Base-by-base conservation (phyloP, 1,140 invertebrate genomes). In the Drosophila punjabiensis region DNA sequence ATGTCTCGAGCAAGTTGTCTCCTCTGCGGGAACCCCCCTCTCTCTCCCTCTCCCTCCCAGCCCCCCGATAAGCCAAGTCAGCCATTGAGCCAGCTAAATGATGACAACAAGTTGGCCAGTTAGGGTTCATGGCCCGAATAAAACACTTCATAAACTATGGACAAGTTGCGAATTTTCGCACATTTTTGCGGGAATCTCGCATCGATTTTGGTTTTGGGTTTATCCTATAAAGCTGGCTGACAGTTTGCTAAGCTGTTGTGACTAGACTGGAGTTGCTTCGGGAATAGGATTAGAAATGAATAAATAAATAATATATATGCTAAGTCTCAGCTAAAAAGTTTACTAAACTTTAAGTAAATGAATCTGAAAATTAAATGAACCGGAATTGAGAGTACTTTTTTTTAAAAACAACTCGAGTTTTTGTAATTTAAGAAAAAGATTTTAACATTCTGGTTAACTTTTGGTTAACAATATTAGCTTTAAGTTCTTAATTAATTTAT, bases 91-190 rank as follows among this genome's bases (percentile, higher is more conserved):
- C 39, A 16, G 32, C 65, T n/a, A 56, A 71, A 71, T 33, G 69
- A 33, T 56, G 65, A 47, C 69, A 71, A 71, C 69, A 74, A 74
- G 70, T 74, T 73, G 30, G 67, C 53, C 70, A 73, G 45, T 73
- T 52, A 71, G 50, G 70, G 43, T 28, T 47, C 65, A 32, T 45
- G 48, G 33, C 48, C 37, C 64, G 64, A 28, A 53, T 69, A 55
- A 69, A 55, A 68, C 64, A 71, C 70, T 73, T 52, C 52, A 74
- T 74, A 74, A 74, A 43, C 68, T 73, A 60, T 35, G 43, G 53
- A 52, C 35, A 32, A 60, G 35, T 24, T 61, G 13, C 3, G 43
- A 60, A 16, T 41, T 58, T 74, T 73, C 30, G 24, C 43, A 73
- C 53, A 60, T 71, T 47, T 64, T 50, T 24, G 8, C 5, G 64